Percentiles rank a stretch among this genome's conserved stretches.
Conservation (phyloP, 1,140 invertebrate genomes). For the Pogonus chalceus region DNA sequence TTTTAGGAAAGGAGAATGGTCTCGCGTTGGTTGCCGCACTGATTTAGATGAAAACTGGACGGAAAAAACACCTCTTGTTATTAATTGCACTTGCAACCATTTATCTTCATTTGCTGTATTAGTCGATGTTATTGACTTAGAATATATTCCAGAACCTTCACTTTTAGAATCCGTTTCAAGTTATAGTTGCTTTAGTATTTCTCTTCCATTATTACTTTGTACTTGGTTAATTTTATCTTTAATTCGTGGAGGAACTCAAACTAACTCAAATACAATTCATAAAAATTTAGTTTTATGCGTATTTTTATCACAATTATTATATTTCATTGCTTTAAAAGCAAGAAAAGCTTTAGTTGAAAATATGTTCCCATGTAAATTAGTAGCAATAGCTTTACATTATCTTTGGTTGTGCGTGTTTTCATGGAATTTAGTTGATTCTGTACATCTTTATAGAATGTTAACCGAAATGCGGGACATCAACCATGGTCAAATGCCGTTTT, state of each 20-base stretch:
- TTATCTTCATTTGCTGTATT: constrained; percentile 86
- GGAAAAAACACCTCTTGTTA: constrained; percentile 43
- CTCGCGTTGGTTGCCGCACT: constrained; percentile 77
- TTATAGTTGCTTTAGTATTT: constrained; percentile 78
- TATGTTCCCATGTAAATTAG: constrained; percentile 78
- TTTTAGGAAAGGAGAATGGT: constrained; percentile 69
- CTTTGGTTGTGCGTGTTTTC: constrained; percentile 80
- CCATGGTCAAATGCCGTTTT: constrained; percentile 88
- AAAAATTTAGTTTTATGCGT: constrained; percentile 86
- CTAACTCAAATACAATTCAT: constrained; percentile 90
- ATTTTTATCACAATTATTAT: constrained; percentile 75
- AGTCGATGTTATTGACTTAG: constrained; percentile 81
- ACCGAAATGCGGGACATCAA: constrained; percentile 95
- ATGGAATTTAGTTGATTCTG: constrained; percentile 85
- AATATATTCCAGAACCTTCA: constrained; percentile 77
- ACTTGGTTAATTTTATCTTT: constrained; percentile 64
- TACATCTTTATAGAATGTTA: constrained; percentile 89
- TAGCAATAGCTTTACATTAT: constrained; percentile 88
- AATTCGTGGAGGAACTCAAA: constrained; percentile 65
- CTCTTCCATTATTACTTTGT: constrained; percentile 66
- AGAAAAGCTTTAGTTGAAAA: constrained; percentile 61
- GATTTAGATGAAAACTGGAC: constrained; percentile 55
- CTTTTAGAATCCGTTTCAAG: constrained; percentile 75
- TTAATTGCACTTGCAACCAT: constrained; percentile 93
- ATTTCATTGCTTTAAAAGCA: constrained; percentile 76